Base-by-base conservation (phyloP, 2,888 invertebrate genomes). In the Glyphotaelius pellucidus region DNA sequence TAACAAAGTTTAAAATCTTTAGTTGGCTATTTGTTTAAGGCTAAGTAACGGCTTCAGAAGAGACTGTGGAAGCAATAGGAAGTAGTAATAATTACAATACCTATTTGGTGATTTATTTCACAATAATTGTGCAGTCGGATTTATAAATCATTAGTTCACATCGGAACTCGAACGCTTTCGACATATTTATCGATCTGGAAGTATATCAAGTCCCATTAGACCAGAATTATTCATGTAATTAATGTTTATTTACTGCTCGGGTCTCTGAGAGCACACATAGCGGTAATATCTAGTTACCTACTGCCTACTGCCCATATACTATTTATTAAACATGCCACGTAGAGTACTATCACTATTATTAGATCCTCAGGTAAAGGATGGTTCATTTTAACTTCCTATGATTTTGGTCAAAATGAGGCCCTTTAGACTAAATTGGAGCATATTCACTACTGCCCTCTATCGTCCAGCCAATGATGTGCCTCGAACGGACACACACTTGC, bases 161-260 rank as follows among this genome's bases (percentile, higher is more conserved):
- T 79, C 88, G 88, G 79, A 89, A 89, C 88, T 79, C 19, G 80
- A 89, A 79, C 35, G 47, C 32, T 89, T 89, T 79, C 38, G 88
- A 89, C 88, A 79, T 89, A 38, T 89, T 89, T 89, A 89, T 89
- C 25, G 88, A 38, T 89, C 88, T 89, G 79, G 88, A 89, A 89
- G 79, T 79, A 32, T 89, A 86, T 47, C 86, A 42, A 35, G 84
- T 84, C 84, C 52, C 83, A 83, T 83, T 83, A 83, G 83, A 83
- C 35, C 32, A 83, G 83, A 83, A 83, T 32, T 83, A 83, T 83
- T 67, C 67, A 67, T 67, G 67, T 67, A 67, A 67, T 67, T 67
- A 67, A 67, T 67, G n/a, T 67, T 67, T 67, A 67, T 67, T 67
- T 67, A 67, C 67, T 67, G 25, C 25, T 7, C 25, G 25, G 25